These are phyloP conservation scores for Alviniconcha strummeri DNA, from an alignment of 2,888 invertebrate genomes.

Conservation along the genomic window DNA sequence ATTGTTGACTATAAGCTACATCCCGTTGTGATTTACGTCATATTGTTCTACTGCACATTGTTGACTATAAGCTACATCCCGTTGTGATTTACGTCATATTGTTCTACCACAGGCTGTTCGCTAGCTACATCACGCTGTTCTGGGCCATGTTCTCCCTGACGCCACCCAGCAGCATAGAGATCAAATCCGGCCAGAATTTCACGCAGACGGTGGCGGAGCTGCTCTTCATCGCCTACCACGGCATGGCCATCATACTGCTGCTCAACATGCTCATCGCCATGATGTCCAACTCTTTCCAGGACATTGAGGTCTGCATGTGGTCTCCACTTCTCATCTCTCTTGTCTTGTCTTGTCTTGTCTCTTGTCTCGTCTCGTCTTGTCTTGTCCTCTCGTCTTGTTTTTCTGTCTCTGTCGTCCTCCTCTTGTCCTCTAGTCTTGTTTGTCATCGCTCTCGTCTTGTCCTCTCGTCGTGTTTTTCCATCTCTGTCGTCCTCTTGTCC, in stretches of 20 bases:
- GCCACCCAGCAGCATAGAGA: conserved; percentile 70
- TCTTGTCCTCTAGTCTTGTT: too few species aligned
- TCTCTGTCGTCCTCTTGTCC: neutral
- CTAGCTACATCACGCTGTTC: conserved; percentile 70
- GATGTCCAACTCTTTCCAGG: conserved; percentile 76
- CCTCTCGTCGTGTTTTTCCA: neutral
- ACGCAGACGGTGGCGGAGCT: conserved; percentile 73
- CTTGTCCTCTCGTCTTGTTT: neutral
- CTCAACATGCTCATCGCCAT: conserved; percentile 76
- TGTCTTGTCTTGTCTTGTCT: too few species aligned
- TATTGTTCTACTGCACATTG: conserved; percentile 16
- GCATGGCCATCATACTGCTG: conserved; percentile 75
- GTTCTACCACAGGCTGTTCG: conserved; percentile 52
- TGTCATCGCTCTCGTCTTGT: too few species aligned
- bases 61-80: too few species aligned
- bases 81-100: too few species aligned
- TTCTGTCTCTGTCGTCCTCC: too few species aligned
- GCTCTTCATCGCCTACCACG: conserved; percentile 74
- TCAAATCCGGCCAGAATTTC: conserved; percentile 69
- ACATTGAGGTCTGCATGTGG: conserved; percentile 72
- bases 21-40: too few species aligned
- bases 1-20: too few species aligned
- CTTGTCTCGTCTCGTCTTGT: too few species aligned
- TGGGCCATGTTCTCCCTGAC: conserved; percentile 75
- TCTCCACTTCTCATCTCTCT: too few species aligned